Percentiles rank a stretch among this genome's conserved stretches.
These are phyloP conservation scores for Phorcus lineatus DNA, from an alignment of 2,888 invertebrate genomes.

Conservation along the genomic window DNA sequence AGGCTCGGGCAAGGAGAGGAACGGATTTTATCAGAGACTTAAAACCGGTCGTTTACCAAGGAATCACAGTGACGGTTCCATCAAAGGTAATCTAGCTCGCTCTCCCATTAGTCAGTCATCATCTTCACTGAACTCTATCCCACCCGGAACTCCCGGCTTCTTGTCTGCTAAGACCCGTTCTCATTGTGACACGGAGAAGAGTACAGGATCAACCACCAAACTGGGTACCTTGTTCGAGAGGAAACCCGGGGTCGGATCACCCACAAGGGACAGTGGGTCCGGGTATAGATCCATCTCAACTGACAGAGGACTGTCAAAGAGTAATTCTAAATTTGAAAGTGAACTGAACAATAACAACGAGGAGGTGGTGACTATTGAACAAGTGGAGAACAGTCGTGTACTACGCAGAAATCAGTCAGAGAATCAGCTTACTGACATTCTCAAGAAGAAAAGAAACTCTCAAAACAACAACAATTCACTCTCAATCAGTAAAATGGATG, in stretches of 20 bases:
- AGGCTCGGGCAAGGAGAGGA: not conserved
- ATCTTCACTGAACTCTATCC: slow-evolving; percentile 2
- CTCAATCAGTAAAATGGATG: slow-evolving; percentile 28
- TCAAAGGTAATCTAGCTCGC: not conserved
- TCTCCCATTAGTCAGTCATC: slow-evolving; percentile 26
- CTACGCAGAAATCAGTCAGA: slow-evolving; percentile 37
- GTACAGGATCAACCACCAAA: slow-evolving; percentile 27
- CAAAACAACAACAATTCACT: not conserved
- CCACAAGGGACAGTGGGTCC: not conserved
- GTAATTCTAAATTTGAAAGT: slow-evolving; percentile 20
- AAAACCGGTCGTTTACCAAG: not conserved
- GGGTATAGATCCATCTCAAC: not conserved
- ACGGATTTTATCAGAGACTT: not conserved
- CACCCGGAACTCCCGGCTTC: not conserved
- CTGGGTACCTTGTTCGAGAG: slow-evolving; percentile 42
- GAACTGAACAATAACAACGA: not conserved
- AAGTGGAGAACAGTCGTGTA: not conserved
- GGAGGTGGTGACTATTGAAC: slow-evolving; percentile 19
- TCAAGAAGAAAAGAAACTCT: slow-evolving; percentile 4
- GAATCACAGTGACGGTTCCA: not conserved
- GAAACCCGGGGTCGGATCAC: slow-evolving; percentile 19
- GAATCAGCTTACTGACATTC: slow-evolving; percentile 30
- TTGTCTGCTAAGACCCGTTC: slow-evolving; percentile 27
- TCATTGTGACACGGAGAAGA: slow-evolving; percentile 34
- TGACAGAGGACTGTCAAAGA: not conserved